Evolutionary conservation across 2,888 invertebrate genomes (phyloP).

Genomic region (Drosophila peninsularis): DNA sequence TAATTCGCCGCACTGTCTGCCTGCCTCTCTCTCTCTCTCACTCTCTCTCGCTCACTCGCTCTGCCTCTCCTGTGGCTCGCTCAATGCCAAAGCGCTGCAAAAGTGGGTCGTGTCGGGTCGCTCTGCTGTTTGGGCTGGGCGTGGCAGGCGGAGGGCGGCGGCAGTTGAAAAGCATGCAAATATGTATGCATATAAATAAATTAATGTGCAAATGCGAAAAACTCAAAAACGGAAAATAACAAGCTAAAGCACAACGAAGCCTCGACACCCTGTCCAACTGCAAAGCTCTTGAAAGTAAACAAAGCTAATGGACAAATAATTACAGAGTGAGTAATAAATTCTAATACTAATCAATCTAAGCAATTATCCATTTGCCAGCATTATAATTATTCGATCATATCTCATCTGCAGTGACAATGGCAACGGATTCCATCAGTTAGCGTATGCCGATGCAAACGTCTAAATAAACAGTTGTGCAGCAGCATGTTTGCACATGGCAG

Average conservation of each 20-base stretch:
- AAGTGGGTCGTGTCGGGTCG: conserved; percentile 75
- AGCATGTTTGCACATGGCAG: conserved; percentile 34
- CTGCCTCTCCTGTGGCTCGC: conserved; percentile 28
- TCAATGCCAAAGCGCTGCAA: conserved; percentile 66
- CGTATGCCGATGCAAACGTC: conserved; percentile 29
- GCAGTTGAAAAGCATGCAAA: conserved; percentile 76
- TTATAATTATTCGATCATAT: background rate
- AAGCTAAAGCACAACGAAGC: background rate
- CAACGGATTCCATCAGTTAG: conserved; percentile 5
- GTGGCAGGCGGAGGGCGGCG: conserved; percentile 16
- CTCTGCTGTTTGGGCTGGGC: background rate
- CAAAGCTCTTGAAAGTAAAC: background rate
- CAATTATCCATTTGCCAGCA: background rate
- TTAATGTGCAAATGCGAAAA: conserved; percentile 78
- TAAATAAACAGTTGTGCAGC: conserved; percentile 2
- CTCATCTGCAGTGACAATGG: background rate
- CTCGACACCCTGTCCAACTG: conserved; percentile 27
- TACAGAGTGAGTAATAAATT: background rate
- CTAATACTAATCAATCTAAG: background rate
- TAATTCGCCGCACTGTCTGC: conserved; percentile 43
- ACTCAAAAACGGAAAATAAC: conserved; percentile 49
- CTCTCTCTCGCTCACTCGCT: background rate
- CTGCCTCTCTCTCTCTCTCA: background rate
- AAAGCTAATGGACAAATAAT: conserved; percentile 3
- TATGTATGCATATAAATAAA: conserved; percentile 78